Base-by-base conservation (phyloP, 2,888 invertebrate genomes). In the Stratiomys singularior region DNA sequence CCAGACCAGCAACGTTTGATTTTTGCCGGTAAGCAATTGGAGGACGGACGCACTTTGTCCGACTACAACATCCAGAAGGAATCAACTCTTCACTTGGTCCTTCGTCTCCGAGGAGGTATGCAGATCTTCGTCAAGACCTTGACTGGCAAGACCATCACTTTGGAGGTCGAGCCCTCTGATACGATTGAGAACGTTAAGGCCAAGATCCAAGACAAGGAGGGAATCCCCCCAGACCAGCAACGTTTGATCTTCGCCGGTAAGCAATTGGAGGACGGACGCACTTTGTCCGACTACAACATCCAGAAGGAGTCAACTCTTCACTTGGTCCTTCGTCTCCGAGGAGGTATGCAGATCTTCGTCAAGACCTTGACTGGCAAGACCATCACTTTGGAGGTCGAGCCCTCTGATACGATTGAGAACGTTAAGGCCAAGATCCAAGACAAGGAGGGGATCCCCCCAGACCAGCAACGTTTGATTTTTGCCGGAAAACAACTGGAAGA, bases 1-100 rank as follows among this genome's bases (percentile, higher is more conserved):
- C 78, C 78, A 78, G 78, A 78, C 30, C 78, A 78, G 69, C 78
- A 78, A 52, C 78, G 78, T 78, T 78, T 78, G 63, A 78, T 78
- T 23, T 78, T 78, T 56, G 78, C 78, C 15, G 78, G 78, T 1
- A 78, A 78, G 58, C 78, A 78, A 46, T 56, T 78, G 67, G 78
- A 78, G 27, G 78, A 78, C 58, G 78, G 78, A 23, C 78, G 78
- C 44, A 78, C 78, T 11, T 63, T 78, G 63, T 78, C 78, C 52
- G 78, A 78, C 52, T 78, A 78, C 63, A 78, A 78, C 63, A 78
- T 78, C 69, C 78, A 78, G 37, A 78, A 78, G 76, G 78, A 78
- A 47, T 78, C 78, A 0, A 78, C 78, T 18, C 76, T 78, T n/a
- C 78, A 78, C 28, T 78, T 78, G 69, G 78, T 78, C n/a, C 76